Evolutionary conservation across 2,888 invertebrate genomes (phyloP), one percentile per base, ranked within the genome.

Genomic region (Danaus chrysippus): DNA sequence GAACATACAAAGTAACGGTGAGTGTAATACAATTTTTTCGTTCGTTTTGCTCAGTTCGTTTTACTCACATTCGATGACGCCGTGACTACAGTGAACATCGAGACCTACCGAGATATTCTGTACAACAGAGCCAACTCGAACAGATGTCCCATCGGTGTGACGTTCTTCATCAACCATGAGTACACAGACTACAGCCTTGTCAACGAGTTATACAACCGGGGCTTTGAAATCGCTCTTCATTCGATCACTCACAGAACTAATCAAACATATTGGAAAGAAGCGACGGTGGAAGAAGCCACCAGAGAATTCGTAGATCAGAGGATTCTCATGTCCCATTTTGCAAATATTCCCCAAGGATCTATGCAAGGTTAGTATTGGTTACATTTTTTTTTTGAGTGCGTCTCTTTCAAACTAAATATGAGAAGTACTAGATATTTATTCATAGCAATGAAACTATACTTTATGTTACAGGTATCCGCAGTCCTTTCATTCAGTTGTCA

Each of bases 121-220:
- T 86, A 82, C 60, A 76, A 80, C 12, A 82, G 94, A 0, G 73
- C 55, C 3, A 96, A 96, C 81, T 93, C 92, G 0, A 94, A 96
- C 75, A 91, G 91, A 1, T 94, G 94, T 64, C 89, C 90, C 0
- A 91, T 92, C 0, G 91, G 93, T 0, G 92, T 92, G 46, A 95
- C 95, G 0, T 94, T 94, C 81, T 96, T 93, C 77, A 88, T 95
- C 42, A 94, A 92, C 43, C 95, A 96, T 72, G 94, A 95, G 67
- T 95, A 95, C 76, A 94, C 94, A 0, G 93, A 95, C 79, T 95
- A 95, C 73, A 79, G 85, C 6, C 71, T 90, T 13, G 88, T 94
- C 2, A 93, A 94, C 72, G 90, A 93, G 58, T 83, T 95, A 0
- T 92, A 93, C 73, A 86, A 84, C 63, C 64, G 65, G 1, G 88